Base-by-base conservation (phyloP, 2,888 invertebrate genomes). In the Tetramorium bicarinatum region DNA sequence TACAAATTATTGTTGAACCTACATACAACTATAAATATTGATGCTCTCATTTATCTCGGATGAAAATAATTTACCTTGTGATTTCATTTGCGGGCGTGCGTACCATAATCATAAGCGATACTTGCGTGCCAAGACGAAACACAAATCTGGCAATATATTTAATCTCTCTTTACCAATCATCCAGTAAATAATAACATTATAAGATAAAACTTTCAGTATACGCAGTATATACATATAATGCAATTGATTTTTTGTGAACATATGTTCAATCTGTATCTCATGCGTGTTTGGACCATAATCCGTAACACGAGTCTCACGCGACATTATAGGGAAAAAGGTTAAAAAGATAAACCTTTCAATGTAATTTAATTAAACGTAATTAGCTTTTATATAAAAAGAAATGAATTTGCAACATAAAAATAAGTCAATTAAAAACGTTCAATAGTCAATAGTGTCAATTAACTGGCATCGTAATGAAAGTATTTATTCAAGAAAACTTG, bases 351-450 rank as follows among this genome's bases (percentile, higher is more conserved):
- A 47, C 15, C 6, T 49, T 18, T 49, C 18, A 49, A 18, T 66
- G 29, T 41, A 41, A 66, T 66, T 77, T 77, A 3, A 52, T 34
- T n/a, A 47, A 11, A 21, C 34, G 13, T 52, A n/a, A 52, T 38
- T 4, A 69, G 29, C 3, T 64, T 56, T 13, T 34, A 25, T 34
- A 75, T 41, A 34, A 56, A 74, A 44, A 56, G 61, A 44, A 21
- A n/a, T 2, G 7, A 56, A 44, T 54, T 62, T 21, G 3, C n/a
- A 25, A 66, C 2, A 44, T 15, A 11, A 21, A 66, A 77, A 44
- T 3, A 38, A 21, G 29, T 6, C 54, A 67, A 67, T 67, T 77
- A 67, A 77, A 77, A 77, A 41, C 6, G 18, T 64, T n/a, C 52
- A 18, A 76, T 25, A 66, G 11, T n/a, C 52, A 18, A 76, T 25